phyloP scores from a whole-genome alignment of 2,888 invertebrate genomes.

The Sclerodermus sp. region DNA sequence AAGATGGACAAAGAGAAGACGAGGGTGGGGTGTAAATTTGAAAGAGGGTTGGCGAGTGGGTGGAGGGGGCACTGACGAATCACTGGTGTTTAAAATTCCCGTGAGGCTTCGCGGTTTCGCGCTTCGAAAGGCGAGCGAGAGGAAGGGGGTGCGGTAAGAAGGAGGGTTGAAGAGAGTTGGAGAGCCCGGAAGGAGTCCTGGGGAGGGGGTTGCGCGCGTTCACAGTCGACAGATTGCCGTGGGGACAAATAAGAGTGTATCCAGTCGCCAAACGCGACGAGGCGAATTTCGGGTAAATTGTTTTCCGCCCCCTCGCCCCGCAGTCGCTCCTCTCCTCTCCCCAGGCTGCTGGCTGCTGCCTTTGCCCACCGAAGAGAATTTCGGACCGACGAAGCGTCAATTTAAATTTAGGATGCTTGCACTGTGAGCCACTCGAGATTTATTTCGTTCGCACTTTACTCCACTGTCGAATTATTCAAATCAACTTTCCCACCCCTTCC shows the following conservation, averaged over 20 bases:
- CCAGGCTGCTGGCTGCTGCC: no score
- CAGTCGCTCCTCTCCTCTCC: background rate
- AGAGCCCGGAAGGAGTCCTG: constrained; percentile 20
- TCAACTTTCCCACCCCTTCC: no score
- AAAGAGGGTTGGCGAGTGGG: background rate
- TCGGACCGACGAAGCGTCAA: no score
- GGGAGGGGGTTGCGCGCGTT: constrained; percentile 38
- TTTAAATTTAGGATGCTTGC: background rate
- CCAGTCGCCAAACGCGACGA: constrained; percentile 48
- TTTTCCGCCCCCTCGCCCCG: constrained; percentile 39
- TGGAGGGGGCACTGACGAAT: constrained; percentile 33
- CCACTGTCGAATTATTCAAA: no score
- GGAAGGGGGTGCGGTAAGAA: background rate
- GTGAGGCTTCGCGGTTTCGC: constrained; percentile 41
- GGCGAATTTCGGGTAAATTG: constrained; percentile 53
- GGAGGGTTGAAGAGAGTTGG: constrained; percentile 17
- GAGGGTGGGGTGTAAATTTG: constrained; percentile 1
- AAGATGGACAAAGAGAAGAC: constrained; percentile 7
- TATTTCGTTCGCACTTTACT: no score
- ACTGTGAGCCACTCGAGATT: background rate
- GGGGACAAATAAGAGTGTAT: constrained; percentile 51
- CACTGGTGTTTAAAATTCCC: constrained; percentile 49
- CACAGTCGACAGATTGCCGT: constrained; percentile 49
- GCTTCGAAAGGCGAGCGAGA: constrained; percentile 20
- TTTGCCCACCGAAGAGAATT: no score